Evolutionary conservation across 2,888 invertebrate species (phyloP).

Genomic region (Elgonia sp.): DNA sequence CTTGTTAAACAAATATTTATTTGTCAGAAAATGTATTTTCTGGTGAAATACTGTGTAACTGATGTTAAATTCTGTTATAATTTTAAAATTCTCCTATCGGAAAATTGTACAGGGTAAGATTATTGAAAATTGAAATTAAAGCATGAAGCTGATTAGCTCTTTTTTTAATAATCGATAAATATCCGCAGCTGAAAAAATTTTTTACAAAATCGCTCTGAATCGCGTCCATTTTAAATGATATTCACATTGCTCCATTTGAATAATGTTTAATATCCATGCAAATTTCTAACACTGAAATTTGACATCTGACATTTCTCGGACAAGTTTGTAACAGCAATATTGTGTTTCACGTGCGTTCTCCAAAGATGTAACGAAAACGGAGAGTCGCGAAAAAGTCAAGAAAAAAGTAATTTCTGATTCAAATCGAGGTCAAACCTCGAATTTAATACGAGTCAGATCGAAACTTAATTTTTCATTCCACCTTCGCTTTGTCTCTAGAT

Average conservation of each 20-base stretch:
- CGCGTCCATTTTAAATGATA: background rate
- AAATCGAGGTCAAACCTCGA: slow-evolving; percentile 17
- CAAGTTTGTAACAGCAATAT: slow-evolving; percentile 17
- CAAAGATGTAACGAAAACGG: background rate
- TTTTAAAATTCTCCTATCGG: no score
- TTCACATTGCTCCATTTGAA: background rate
- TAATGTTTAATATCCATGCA: slow-evolving; percentile 48
- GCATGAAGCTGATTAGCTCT: background rate
- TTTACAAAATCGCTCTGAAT: background rate
- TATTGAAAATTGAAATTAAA: no score
- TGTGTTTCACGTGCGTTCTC: slow-evolving; percentile 12
- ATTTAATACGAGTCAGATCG: slow-evolving; percentile 15
- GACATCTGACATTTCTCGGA: slow-evolving; percentile 41
- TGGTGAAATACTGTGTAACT: no score
- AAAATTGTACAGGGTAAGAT: no score
- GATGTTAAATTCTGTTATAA: no score
- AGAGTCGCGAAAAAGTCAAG: background rate
- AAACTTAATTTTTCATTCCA: slow-evolving; percentile 7
- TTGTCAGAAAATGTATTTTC: no score
- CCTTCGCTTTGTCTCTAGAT: slow-evolving; percentile 1
- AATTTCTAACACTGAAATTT: slow-evolving; percentile 31
- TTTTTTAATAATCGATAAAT: background rate
- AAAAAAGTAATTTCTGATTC: background rate
- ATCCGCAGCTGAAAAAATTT: background rate
- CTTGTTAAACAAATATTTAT: no score